phyloP scores from a whole-genome alignment of 1,140 invertebrate genomes.

The Trichogramma pretiosum region DNA sequence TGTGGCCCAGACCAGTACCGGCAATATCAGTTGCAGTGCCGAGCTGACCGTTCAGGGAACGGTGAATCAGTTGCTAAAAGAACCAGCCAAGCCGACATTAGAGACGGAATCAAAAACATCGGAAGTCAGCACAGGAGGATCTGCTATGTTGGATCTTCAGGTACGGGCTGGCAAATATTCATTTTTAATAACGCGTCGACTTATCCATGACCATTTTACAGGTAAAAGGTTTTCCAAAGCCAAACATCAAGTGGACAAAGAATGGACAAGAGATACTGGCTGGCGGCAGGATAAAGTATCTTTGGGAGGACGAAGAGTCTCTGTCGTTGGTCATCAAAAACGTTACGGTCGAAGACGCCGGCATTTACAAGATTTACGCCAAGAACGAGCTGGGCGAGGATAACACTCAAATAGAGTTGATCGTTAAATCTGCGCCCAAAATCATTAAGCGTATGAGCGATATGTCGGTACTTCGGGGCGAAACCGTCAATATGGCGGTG shows the following conservation, averaged over 20 bases:
- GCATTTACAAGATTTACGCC: slow-evolving; percentile 74
- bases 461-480: slow-evolving; percentile 58
- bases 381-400: slow-evolving; percentile 84
- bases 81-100: slow-evolving; percentile 72
- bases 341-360: slow-evolving; percentile 71
- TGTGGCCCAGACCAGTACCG: slow-evolving; percentile 82
- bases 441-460: slow-evolving; percentile 73
- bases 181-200: slow-evolving; percentile 13
- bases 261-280: slow-evolving; percentile 73
- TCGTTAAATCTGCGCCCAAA: slow-evolving; percentile 74
- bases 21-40: slow-evolving; percentile 87
- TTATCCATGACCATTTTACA: slow-evolving; percentile 66
- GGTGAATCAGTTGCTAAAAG: slow-evolving; percentile 68
- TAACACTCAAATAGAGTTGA: slow-evolving; percentile 61
- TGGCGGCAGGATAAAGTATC: slow-evolving; percentile 68
- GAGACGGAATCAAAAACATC: slow-evolving; percentile 64
- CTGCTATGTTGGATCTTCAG: slow-evolving; percentile 88
- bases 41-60: slow-evolving; percentile 85
- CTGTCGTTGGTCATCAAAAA: slow-evolving; percentile 87
- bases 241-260: slow-evolving; percentile 81
- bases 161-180: too few species aligned
- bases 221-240: slow-evolving; percentile 90
- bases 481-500: slow-evolving; percentile 62
- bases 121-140: slow-evolving; percentile 71
- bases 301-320: slow-evolving; percentile 89